Conservation (phyloP, 2,113 vertebrate genomes). For the Merops nubicus region DNA sequence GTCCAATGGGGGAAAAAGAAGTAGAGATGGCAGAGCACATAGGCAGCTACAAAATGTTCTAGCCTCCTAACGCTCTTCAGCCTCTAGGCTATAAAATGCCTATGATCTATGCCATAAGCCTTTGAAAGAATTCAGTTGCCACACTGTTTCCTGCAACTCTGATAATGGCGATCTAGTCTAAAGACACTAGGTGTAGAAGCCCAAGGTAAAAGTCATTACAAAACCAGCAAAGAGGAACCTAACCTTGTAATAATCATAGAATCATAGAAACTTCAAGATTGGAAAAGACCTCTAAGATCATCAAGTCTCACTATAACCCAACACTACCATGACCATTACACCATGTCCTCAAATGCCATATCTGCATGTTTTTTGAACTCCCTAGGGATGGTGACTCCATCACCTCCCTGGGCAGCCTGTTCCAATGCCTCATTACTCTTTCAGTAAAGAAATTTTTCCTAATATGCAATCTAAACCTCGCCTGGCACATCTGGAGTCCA, state of each 20-base stretch:
- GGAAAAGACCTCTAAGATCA: no score
- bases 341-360: no score
- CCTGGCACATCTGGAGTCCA: no score
- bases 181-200: neutral
- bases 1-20: neutral
- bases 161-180: neutral
- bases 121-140: neutral
- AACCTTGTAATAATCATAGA: neutral
- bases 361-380: no score
- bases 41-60: neutral
- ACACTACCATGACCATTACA: no score
- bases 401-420: no score
- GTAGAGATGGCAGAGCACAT: neutral
- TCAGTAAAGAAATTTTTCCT: no score
- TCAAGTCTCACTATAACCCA: no score
- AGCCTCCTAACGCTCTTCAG: neutral
- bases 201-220: neutral
- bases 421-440: no score
- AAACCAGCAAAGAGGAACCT: neutral
- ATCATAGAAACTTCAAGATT: no score
- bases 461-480: no score
- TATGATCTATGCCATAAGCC: neutral
- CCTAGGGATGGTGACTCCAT: no score
- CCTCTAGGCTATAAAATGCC: neutral
- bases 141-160: neutral